Evolutionary conservation across 2,888 invertebrate genomes (phyloP).

Genomic region (Diploptera punctata): DNA sequence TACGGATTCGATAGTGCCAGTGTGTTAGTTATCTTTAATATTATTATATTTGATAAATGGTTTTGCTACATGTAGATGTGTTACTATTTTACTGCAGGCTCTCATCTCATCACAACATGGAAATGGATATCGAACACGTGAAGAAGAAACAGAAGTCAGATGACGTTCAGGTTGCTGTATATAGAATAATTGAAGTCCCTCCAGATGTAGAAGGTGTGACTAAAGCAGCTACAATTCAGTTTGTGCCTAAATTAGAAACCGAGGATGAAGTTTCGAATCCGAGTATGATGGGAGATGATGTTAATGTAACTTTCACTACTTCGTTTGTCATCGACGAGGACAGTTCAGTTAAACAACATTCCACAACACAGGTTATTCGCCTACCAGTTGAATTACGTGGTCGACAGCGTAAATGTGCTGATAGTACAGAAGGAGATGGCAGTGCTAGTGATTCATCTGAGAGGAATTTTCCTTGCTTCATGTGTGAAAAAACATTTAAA

Average conservation of each 20-base stretch:
- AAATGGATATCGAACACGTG: too few species aligned
- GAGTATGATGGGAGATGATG: background rate
- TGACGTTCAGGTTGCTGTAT: conserved; percentile 4
- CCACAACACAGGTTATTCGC: background rate
- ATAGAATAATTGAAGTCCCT: conserved; percentile 17
- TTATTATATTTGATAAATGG: too few species aligned
- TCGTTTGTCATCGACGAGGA: background rate
- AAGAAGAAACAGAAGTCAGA: too few species aligned
- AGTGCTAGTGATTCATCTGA: background rate
- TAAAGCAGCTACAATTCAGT: background rate
- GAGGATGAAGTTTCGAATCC: background rate
- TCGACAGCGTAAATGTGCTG: background rate
- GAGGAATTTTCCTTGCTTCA: conserved; percentile 40
- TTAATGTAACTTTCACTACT: background rate
- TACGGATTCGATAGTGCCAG: too few species aligned
- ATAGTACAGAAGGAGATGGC: background rate
- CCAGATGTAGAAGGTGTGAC: conserved; percentile 1
- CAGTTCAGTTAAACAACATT: background rate
- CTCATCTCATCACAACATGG: too few species aligned
- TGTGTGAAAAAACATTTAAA: conserved; percentile 46
- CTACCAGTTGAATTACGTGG: background rate
- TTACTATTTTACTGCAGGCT: too few species aligned
- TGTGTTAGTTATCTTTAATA: too few species aligned
- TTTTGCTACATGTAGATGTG: too few species aligned
- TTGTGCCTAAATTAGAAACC: background rate